Evolutionary conservation across 1,140 invertebrate species (phyloP).

Genomic region (Ylistrum balloti): DNA sequence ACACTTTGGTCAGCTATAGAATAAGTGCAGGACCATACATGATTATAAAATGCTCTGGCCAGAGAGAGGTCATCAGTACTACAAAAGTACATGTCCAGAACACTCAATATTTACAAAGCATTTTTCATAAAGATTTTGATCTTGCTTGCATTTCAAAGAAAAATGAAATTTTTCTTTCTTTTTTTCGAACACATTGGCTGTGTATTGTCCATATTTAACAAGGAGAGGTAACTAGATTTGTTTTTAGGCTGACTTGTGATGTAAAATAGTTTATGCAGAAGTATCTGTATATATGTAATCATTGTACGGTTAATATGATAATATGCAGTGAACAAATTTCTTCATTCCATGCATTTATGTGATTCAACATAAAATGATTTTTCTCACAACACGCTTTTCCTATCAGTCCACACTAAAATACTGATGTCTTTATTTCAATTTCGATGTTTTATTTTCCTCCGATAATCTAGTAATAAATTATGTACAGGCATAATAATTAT

Average conservation of each 20-base stretch:
- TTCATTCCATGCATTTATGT: conserved; percentile 39
- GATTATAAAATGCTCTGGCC: not conserved
- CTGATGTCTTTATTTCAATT: not conserved
- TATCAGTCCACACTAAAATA: not conserved
- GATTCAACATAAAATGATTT: not conserved
- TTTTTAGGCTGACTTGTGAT: not conserved
- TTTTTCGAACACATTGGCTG: conserved; percentile 2
- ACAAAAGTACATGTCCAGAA: not conserved
- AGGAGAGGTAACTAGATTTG: conserved; percentile 19
- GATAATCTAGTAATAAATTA: not conserved
- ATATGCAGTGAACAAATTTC: conserved; percentile 39
- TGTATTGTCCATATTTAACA: not conserved
- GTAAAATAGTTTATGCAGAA: not conserved
- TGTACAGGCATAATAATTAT: not conserved
- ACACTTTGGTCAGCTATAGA: not conserved
- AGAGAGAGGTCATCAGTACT: not conserved
- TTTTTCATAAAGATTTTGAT: not conserved
- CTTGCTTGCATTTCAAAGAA: conserved; percentile 33
- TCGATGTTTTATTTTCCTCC: not conserved
- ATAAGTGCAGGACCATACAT: not conserved
- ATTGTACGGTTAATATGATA: not conserved
- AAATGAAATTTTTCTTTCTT: not conserved
- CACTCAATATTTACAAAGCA: not conserved
- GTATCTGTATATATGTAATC: not conserved
- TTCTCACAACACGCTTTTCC: not conserved